Conservation (phyloP, 2,888 invertebrate species). For the Camptogramma bilineatum region DNA sequence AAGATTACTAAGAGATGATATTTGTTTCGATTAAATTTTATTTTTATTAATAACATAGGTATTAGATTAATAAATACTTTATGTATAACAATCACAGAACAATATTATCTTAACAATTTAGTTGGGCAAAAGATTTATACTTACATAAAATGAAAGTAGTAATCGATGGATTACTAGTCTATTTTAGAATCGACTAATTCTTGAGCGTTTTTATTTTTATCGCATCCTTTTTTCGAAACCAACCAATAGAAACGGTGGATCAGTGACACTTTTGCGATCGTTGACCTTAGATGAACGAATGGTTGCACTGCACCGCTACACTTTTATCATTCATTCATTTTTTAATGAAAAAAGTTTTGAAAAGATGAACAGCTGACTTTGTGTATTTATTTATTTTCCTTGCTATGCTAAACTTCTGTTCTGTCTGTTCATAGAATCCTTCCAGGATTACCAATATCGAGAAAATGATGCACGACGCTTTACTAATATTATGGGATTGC, state of each 20-base stretch:
- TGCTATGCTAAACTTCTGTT: neutral
- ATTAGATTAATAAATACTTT: too few species aligned
- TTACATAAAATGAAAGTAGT: too few species aligned
- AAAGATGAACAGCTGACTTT: too few species aligned
- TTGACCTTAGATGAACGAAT: neutral
- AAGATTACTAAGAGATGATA: neutral
- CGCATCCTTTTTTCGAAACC: neutral
- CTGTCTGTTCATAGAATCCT: neutral
- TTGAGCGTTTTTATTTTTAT: neutral
- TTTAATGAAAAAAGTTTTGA: neutral
- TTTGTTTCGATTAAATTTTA: too few species aligned
- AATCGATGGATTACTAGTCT: neutral
- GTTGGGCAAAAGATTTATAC: too few species aligned
- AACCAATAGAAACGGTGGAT: neutral
- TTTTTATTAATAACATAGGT: too few species aligned
- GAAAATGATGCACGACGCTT: slow-evolving; percentile 88
- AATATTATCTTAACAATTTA: too few species aligned
- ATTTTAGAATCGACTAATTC: neutral
- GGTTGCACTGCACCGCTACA: neutral
- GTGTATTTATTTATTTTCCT: too few species aligned
- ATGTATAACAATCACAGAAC: too few species aligned
- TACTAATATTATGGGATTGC: slow-evolving; percentile 88
- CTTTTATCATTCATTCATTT: neutral
- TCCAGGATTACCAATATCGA: neutral
- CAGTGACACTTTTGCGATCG: neutral